Conservation (phyloP, 2,113 vertebrate species). For the Candoia aspera region DNA sequence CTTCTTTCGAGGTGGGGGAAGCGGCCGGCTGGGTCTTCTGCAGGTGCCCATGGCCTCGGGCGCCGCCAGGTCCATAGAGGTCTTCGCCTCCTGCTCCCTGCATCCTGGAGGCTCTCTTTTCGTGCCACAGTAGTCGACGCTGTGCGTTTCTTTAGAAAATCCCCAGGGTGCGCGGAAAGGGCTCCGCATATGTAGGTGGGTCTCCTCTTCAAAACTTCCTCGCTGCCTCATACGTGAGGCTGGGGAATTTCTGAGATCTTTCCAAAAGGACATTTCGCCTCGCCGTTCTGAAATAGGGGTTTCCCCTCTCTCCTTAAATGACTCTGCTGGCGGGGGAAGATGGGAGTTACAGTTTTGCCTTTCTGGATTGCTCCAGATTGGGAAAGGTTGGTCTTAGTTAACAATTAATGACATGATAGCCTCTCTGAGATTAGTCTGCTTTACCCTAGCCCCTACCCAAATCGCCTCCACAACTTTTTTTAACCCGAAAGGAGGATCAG, state of each 20-base stretch:
- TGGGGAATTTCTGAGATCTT: background rate
- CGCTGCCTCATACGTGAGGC: background rate
- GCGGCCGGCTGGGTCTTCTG: background rate
- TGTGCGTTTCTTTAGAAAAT: background rate
- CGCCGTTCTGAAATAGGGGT: background rate
- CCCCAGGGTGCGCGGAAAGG: background rate
- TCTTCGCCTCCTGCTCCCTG: background rate
- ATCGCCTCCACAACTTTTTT: background rate
- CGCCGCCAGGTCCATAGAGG: background rate
- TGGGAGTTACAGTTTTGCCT: background rate
- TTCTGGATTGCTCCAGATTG: background rate
- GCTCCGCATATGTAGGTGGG: background rate
- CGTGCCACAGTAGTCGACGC: background rate
- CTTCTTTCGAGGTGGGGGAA: background rate
- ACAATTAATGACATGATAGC: background rate
- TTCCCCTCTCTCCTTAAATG: background rate
- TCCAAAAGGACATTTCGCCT: background rate
- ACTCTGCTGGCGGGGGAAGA: background rate
- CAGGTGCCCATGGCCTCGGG: background rate
- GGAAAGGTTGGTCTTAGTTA: background rate
- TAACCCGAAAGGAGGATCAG: background rate
- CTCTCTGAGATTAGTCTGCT: background rate
- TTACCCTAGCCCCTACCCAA: background rate
- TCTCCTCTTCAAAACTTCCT: too few species aligned
- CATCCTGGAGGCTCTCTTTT: background rate